A percentile compares a stretch with the other conserved stretches of the same genome.
Evolutionary conservation across 2,888 invertebrate species (phyloP).

Genomic region (Hyposoter dolosus): DNA sequence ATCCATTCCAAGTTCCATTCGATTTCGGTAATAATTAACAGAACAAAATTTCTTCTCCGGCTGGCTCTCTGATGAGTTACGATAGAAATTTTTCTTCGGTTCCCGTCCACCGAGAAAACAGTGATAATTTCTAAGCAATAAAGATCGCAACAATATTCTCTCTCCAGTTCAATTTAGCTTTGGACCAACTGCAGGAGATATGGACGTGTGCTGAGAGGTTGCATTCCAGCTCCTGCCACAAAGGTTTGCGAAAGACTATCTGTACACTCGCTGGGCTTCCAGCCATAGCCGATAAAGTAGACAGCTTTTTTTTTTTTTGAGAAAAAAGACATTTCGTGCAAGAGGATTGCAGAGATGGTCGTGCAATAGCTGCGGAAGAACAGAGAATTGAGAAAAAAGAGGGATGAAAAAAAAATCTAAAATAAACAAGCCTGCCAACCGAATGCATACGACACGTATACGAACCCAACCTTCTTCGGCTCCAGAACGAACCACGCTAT

Average conservation of each 20-base stretch:
- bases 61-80: neutral
- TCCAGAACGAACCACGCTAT: constrained; percentile 42
- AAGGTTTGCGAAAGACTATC: neutral
- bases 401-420: constrained; percentile 21
- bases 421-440: constrained; percentile 56
- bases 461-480: constrained; percentile 42
- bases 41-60: neutral
- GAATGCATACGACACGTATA: constrained; percentile 65
- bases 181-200: constrained; percentile 2
- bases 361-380: neutral
- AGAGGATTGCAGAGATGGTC: constrained; percentile 24
- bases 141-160: constrained; percentile 8
- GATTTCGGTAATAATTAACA: neutral
- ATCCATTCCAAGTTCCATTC: neutral
- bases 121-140: neutral
- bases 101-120: neutral
- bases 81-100: neutral
- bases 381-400: constrained; percentile 37
- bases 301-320: constrained; percentile 29
- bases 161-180: constrained; percentile 12
- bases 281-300: constrained; percentile 56
- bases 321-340: constrained; percentile 15
- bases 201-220: constrained; percentile 2
- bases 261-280: constrained; percentile 19
- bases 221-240: constrained; percentile 13